Percentiles rank a stretch among this genome's conserved stretches.
Conservation (phyloP, 2,888 invertebrate species). For the Aleiodes testaceus region DNA sequence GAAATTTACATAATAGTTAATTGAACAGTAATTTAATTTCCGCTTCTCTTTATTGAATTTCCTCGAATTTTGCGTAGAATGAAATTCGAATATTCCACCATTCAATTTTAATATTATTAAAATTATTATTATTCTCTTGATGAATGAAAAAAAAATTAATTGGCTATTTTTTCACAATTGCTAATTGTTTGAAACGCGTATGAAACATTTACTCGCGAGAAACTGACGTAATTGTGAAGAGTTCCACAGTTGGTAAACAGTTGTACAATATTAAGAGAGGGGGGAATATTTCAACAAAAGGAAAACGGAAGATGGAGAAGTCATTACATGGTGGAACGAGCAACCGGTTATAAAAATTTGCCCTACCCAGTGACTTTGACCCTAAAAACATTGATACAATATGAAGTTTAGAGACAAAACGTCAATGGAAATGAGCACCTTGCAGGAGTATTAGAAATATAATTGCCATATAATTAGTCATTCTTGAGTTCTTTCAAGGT, state of each 20-base stretch:
- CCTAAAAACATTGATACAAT: constrained; percentile 7
- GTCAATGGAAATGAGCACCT: constrained; percentile 1
- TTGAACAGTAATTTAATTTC: too few species aligned
- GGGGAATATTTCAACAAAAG: constrained; percentile 13
- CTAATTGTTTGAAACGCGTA: constrained; percentile 4
- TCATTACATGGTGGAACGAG: constrained; percentile 29
- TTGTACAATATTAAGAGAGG: background rate
- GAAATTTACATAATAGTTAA: too few species aligned
- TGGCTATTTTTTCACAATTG: too few species aligned
- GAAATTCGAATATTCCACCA: too few species aligned
- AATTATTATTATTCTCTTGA: constrained; percentile 8
- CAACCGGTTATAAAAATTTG: constrained; percentile 30
- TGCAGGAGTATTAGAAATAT: background rate
- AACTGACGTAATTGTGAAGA: constrained; percentile 1
- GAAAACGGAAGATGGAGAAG: constrained; percentile 13
- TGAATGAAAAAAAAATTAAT: too few species aligned
- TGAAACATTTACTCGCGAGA: background rate
- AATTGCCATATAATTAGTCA: background rate
- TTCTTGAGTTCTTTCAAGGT: constrained; percentile 8
- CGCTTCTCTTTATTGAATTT: too few species aligned
- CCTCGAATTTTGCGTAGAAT: too few species aligned
- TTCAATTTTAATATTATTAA: background rate
- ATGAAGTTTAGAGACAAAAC: background rate
- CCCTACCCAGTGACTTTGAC: background rate
- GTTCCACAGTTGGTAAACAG: constrained; percentile 5